Evolutionary conservation across 2,113 vertebrate species (phyloP), one percentile per base, ranked within the genome.

Genomic region (Orientallactaga bullata): DNA sequence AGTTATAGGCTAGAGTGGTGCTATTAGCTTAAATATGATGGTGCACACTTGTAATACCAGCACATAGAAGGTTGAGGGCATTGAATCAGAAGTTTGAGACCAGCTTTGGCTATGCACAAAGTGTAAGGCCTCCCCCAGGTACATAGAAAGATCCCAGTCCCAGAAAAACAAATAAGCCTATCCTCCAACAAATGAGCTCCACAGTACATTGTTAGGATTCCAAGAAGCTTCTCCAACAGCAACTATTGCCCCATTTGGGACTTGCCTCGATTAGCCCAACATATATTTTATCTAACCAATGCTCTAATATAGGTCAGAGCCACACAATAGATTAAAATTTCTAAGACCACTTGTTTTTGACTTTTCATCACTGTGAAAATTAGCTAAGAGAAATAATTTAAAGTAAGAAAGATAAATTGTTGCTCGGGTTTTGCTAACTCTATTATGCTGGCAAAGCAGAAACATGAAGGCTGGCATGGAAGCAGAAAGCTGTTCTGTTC

Each of bases 241-340:
- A 79, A 81, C 11, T 12, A 47, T 4, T 77, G 55, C 60, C n/a
- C 23, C 32, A 63, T 15, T 92, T 55, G 32, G 28, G 28, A 61
- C 17, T 85, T 76, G 77, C 28, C 37, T 85, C 85, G 35, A 12
- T 88, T 60, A 81, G 21, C 18, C 20, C 24, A 55, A 5, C 2
- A 68, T 35, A 72, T 9, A 16, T 47, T 92, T 76, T 85, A 63
- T 69, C 32, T 94, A 35, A 32, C 73, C 30, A 95, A 86, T 73
- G 37, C n/a, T 90, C 55, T 51, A 39, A 78, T 65, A 71, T 85
- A 37, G 10, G 30, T 69, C 69, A 78, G 30, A 85, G 24, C 12
- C 47, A 42, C 51, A 21, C 37, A 79, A 66, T 20, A 11, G 9
- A 13, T 86, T 83, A 82, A 94, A 92, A 85, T 1, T 26, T 85